These are phyloP conservation scores for Troglohyphantes excavatus DNA, from an alignment of 2,888 invertebrate species.

Conservation along the genomic window DNA sequence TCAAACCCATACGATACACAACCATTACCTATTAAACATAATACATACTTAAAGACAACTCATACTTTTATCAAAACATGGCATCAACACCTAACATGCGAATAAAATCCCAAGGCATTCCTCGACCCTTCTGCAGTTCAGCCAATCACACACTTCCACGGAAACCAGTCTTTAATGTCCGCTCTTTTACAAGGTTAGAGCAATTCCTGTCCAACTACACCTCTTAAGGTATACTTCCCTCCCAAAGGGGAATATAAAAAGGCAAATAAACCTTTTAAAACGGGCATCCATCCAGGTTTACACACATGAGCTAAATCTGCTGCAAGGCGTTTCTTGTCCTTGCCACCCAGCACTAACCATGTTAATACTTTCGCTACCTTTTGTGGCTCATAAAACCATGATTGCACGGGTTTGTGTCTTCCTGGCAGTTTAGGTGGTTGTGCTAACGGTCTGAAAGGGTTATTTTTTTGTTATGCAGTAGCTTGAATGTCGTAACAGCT, in stretches of 20 bases:
- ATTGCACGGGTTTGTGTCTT: not conserved
- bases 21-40: no score
- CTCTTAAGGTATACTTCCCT: slow-evolving; percentile 11
- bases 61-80: no score
- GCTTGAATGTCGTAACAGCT: not conserved
- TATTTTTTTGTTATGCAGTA: not conserved
- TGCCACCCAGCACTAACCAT: slow-evolving; percentile 1
- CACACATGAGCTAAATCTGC: slow-evolving; percentile 5
- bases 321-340: not conserved
- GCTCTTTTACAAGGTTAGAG: slow-evolving; percentile 19
- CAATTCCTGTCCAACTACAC: slow-evolving; percentile 12
- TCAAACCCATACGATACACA: no score
- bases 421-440: slow-evolving; percentile 16
- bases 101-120: no score
- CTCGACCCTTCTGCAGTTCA: no score
- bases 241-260: not conserved
- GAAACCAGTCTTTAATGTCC: not conserved
- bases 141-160: not conserved
- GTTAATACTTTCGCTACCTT: slow-evolving; percentile 12
- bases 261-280: slow-evolving; percentile 32
- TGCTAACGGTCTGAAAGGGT: not conserved
- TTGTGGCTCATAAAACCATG: slow-evolving; percentile 33
- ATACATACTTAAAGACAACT: no score
- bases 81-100: no score
- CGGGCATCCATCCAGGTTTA: not conserved